Conservation (phyloP, 1,140 invertebrate genomes). For the Camponotus pennsylvanicus region DNA sequence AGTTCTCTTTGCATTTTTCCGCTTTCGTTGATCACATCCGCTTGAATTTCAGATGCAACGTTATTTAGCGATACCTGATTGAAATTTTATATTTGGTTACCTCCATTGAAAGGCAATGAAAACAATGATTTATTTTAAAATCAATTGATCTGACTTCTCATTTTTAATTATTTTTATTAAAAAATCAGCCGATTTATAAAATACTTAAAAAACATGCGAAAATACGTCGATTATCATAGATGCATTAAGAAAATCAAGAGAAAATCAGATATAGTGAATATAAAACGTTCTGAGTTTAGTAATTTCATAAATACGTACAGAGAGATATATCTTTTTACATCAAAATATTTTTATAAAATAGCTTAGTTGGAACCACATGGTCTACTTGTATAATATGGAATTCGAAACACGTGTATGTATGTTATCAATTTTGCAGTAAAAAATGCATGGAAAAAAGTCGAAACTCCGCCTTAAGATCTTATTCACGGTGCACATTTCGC, state of each 20-base stretch:
- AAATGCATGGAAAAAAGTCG: constrained; percentile 24
- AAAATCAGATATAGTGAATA: not conserved
- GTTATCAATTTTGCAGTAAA: constrained; percentile 9
- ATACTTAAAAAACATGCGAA: not conserved
- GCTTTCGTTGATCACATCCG: constrained; percentile 35
- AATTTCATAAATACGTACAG: not conserved
- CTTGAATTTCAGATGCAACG: not conserved
- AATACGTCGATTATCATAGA: not conserved
- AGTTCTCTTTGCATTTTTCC: constrained; percentile 47
- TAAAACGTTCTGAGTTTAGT: not conserved
- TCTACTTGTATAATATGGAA: not conserved
- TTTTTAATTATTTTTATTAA: not conserved
- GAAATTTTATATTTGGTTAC: constrained; percentile 33
- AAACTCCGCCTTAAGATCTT: constrained; percentile 43
- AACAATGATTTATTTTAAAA: constrained; percentile 12
- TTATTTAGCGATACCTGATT: constrained; percentile 30
- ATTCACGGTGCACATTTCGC: constrained; percentile 54
- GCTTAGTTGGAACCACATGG: not conserved
- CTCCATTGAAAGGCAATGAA: not conserved
- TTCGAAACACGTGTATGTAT: not conserved
- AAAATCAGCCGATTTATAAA: not conserved
- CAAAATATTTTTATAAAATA: not conserved
- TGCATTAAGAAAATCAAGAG: not conserved
- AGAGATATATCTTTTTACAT: not conserved
- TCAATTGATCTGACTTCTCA: constrained; percentile 9